Evolutionary conservation across 2,888 invertebrate genomes (phyloP).

Genomic region (Tinea trinotella): DNA sequence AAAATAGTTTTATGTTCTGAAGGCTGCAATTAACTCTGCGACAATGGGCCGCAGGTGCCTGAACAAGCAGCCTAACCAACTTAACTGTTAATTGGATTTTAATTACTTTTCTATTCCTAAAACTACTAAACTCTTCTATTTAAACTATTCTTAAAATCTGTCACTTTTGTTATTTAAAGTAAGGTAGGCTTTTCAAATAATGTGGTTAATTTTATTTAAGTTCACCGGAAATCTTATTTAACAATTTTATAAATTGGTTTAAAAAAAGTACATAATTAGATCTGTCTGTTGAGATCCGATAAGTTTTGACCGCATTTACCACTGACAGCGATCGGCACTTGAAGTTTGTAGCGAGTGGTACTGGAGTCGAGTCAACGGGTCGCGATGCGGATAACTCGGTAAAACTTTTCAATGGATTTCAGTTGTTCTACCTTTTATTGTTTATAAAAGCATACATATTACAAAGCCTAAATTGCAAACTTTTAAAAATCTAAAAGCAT

Average conservation of each 20-base stretch:
- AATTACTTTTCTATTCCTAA: constrained; percentile 49
- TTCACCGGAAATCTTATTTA: no score
- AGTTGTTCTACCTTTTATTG: constrained; percentile 29
- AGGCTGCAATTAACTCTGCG: constrained; percentile 37
- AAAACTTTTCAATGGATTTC: constrained; percentile 36
- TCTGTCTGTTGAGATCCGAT: constrained; percentile 23
- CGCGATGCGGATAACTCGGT: constrained; percentile 1
- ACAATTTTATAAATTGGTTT: no score
- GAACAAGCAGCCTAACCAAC: constrained; percentile 31
- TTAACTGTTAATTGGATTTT: constrained; percentile 54
- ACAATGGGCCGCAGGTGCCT: constrained; percentile 42
- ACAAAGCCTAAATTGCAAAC: not conserved
- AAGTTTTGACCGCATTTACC: constrained; percentile 41
- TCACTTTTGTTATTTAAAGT: not conserved
- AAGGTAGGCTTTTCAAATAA: not conserved
- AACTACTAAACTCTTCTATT: constrained; percentile 28
- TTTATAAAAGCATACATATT: not conserved
- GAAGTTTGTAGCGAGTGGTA: constrained; percentile 39
- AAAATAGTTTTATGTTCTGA: constrained; percentile 31
- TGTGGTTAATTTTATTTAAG: not conserved
- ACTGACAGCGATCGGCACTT: constrained; percentile 53
- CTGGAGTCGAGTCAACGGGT: constrained; percentile 11
- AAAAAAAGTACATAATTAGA: constrained; percentile 4
- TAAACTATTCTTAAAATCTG: constrained; percentile 7
- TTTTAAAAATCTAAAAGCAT: not conserved